These are phyloP conservation scores for Peromyscus polionotus DNA, from an alignment of 2,113 vertebrate species.

Conservation along the genomic window DNA sequence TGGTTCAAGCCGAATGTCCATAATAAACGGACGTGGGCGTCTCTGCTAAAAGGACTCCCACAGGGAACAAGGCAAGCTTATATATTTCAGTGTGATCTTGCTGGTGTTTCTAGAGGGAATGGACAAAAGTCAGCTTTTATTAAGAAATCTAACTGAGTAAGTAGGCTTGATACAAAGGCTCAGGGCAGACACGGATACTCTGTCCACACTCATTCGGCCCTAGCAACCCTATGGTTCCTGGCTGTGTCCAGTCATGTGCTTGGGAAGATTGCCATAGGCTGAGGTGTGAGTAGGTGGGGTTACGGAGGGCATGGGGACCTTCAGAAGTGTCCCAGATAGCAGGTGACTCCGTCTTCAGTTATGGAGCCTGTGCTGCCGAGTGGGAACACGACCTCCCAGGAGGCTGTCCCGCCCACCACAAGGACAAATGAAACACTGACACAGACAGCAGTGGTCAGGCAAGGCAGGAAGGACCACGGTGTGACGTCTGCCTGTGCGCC, in stretches of 20 bases:
- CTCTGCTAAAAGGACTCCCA: background rate
- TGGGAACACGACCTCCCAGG: too few relatives aligned
- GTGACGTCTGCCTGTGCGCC: fast-evolving
- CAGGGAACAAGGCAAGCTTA: background rate
- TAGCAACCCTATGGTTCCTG: background rate
- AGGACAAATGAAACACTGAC: fast-evolving
- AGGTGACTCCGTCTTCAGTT: fast-evolving
- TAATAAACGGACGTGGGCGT: fast-evolving
- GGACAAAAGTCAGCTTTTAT: background rate
- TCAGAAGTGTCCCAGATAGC: too few relatives aligned
- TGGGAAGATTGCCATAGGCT: background rate
- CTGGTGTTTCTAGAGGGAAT: background rate
- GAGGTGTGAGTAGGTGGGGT: slow-evolving; percentile 22
- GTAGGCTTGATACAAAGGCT: background rate
- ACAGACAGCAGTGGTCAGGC: fast-evolving
- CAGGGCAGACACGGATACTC: background rate
- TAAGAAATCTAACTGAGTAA: background rate
- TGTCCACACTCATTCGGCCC: background rate
- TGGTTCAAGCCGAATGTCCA: fast-evolving
- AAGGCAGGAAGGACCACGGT: fast-evolving
- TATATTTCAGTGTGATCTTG: fast-evolving
- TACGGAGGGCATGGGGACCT: fast-evolving
- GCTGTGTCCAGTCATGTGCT: background rate
- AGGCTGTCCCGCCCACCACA: background rate
- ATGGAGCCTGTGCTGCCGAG: too few relatives aligned